Percentiles rank a stretch among this genome's conserved stretches.
These are phyloP conservation scores for Oceanites oceanicus DNA, from an alignment of 2,113 vertebrate genomes.

Conservation along the genomic window DNA sequence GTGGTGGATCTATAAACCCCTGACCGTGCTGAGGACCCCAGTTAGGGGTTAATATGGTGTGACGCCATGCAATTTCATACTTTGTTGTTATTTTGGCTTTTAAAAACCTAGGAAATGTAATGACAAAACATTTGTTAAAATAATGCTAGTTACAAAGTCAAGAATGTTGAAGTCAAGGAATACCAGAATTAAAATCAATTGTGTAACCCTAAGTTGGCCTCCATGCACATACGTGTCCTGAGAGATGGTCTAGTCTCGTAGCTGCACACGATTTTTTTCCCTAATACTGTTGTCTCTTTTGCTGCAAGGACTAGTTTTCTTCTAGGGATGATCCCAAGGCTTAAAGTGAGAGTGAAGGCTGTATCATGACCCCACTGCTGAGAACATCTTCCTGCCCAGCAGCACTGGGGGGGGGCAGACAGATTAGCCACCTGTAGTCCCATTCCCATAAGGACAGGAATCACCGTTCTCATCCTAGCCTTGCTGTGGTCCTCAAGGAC, in stretches of 20 bases:
- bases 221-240: not conserved
- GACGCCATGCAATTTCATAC: not conserved
- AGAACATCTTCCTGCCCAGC: not conserved
- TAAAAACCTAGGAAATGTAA: not conserved
- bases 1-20: not conserved
- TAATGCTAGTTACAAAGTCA: not conserved
- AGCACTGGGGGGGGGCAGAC: not conserved
- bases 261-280: not conserved
- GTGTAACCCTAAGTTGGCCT: not conserved
- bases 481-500: not conserved
- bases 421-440: not conserved
- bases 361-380: not conserved
- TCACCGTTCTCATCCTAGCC: not conserved
- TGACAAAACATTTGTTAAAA: not conserved
- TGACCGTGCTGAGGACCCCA: not conserved
- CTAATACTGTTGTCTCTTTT: not conserved
- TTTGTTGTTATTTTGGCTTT: not conserved
- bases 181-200: not conserved
- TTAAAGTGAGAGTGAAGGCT: not conserved
- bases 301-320: not conserved
- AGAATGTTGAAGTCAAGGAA: not conserved
- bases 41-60: not conserved
- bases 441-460: not conserved
- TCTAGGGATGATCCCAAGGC: not conserved
- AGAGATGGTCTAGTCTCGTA: not conserved